Percentiles rank a stretch among this genome's conserved stretches.
Conservation (phyloP, 1,140 invertebrate species). For the Rhynchophorus ferrugineus region DNA sequence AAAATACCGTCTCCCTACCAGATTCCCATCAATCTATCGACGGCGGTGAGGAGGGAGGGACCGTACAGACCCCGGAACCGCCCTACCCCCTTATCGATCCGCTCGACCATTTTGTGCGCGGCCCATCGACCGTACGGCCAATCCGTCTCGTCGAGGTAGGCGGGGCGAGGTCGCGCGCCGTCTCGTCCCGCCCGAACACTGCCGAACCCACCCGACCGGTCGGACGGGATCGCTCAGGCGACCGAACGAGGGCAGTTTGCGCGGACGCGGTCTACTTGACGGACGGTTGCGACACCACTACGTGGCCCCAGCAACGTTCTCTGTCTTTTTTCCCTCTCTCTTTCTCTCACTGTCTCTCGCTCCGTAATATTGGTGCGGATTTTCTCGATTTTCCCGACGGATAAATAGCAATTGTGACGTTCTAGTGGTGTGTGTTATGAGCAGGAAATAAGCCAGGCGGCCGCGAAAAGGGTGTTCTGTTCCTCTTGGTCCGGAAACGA, state of each 20-base stretch:
- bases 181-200: slow-evolving; percentile 24
- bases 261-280: slow-evolving; percentile 6
- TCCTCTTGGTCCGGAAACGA: too few species aligned
- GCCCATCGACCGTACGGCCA: slow-evolving; percentile 31
- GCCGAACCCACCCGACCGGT: slow-evolving; percentile 23
- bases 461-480: too few species aligned
- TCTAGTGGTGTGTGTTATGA: too few species aligned
- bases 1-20: not conserved
- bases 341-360: too few species aligned
- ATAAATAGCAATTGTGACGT: too few species aligned
- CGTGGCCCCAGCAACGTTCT: too few species aligned
- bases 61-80: too few species aligned
- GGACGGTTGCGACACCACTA: too few species aligned
- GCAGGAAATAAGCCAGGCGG: too few species aligned
- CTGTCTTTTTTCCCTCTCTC: too few species aligned
- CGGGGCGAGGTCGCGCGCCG: slow-evolving; percentile 12
- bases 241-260: slow-evolving; percentile 12
- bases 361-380: too few species aligned
- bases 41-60: slow-evolving; percentile 1
- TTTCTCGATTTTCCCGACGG: too few species aligned
- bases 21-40: slow-evolving; percentile 3
- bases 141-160: slow-evolving; percentile 13
- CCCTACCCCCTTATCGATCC: slow-evolving; percentile 14
- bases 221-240: slow-evolving; percentile 5
- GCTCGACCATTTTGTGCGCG: slow-evolving; percentile 40